Conservation (phyloP, 2,888 invertebrate genomes). For the Stictocephala bisonia region DNA sequence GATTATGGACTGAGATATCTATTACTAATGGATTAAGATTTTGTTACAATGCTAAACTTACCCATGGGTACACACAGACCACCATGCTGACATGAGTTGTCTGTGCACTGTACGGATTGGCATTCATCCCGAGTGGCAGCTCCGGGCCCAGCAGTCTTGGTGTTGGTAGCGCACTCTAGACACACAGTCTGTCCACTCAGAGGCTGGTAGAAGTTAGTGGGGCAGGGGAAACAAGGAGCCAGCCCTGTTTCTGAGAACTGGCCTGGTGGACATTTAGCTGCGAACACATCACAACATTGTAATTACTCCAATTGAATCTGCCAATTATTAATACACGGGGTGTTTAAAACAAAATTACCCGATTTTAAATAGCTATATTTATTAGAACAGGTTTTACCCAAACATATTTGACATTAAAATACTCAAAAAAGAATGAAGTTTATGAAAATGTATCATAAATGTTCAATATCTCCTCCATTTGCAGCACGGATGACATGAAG, state of each 20-base stretch:
- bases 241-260: slow-evolving; percentile 93
- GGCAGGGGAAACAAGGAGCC: slow-evolving; percentile 93
- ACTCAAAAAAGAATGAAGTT: too few species aligned
- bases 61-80: slow-evolving; percentile 89
- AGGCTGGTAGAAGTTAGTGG: slow-evolving; percentile 91
- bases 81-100: slow-evolving; percentile 90
- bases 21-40: background rate
- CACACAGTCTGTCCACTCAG: slow-evolving; percentile 86
- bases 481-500: too few species aligned
- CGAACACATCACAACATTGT: too few species aligned
- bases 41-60: slow-evolving; percentile 50
- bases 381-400: too few species aligned
- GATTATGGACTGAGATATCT: background rate
- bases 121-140: slow-evolving; percentile 88
- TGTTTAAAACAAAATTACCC: too few species aligned
- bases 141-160: slow-evolving; percentile 85
- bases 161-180: slow-evolving; percentile 90
- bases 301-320: too few species aligned
- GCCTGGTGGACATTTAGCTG: slow-evolving; percentile 88
- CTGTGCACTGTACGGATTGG: slow-evolving; percentile 86
- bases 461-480: too few species aligned
- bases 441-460: too few species aligned
- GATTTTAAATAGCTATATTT: too few species aligned
- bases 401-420: too few species aligned
- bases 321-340: too few species aligned